These are phyloP conservation scores for Diplosoma virens DNA, from an alignment of 23 tunicate genomes.

Conservation along the genomic window DNA sequence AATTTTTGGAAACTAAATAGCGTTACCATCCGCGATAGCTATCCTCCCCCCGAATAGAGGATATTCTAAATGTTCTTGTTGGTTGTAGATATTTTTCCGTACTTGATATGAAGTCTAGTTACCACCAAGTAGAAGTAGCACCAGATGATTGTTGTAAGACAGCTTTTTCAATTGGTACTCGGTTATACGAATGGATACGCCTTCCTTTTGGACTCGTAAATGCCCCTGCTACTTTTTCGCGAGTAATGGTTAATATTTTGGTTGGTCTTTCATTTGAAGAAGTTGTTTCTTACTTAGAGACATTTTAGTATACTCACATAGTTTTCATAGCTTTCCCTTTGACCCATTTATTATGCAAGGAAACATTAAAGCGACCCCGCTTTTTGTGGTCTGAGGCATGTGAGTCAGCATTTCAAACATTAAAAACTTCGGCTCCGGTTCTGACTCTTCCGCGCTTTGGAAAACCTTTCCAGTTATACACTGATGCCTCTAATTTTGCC, in stretches of 20 bases:
- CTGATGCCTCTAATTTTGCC: slow-evolving; percentile 35
- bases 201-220: slow-evolving; percentile 8
- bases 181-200: neutral
- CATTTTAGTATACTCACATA: slow-evolving; percentile 7
- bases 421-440: slow-evolving; percentile 11
- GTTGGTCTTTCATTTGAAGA: neutral
- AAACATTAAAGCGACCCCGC: neutral
- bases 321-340: slow-evolving; percentile 9
- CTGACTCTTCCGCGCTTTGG: neutral
- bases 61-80: neutral
- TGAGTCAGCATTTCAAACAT: neutral
- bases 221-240: slow-evolving; percentile 34
- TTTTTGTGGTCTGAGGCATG: slow-evolving; percentile 7
- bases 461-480: neutral
- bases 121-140: slow-evolving; percentile 7
- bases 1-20: slow-evolving; percentile 30
- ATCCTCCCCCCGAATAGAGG: slow-evolving; percentile 36
- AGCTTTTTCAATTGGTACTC: neutral
- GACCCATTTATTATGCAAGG: neutral
- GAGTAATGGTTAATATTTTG: neutral
- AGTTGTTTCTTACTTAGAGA: neutral
- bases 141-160: neutral
- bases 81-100: neutral
- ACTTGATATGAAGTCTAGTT: slow-evolving; percentile 18
- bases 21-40: slow-evolving; percentile 8